These are phyloP conservation scores for Gadopsis bispinosus DNA, from an alignment of 2,797 vertebrate species.

Conservation along the genomic window DNA sequence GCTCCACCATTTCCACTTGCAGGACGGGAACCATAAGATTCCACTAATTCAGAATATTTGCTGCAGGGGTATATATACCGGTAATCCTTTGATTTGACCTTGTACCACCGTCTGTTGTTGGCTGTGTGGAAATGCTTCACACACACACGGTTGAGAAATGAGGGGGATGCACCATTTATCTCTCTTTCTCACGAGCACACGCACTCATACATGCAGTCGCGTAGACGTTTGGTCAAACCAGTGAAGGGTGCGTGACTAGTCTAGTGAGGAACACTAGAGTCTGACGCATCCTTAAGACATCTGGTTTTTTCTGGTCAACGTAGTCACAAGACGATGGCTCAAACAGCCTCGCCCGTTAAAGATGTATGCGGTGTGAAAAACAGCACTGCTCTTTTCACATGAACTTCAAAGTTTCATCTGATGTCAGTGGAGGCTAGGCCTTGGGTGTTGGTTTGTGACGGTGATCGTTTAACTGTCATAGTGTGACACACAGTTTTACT, in stretches of 20 bases:
- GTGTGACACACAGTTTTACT: too few relatives aligned
- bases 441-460: too few relatives aligned
- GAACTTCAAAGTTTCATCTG: neutral
- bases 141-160: slow-evolving; percentile 15
- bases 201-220: neutral
- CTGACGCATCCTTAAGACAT: slow-evolving; percentile 18
- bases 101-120: neutral
- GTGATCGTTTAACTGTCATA: too few relatives aligned
- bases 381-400: neutral
- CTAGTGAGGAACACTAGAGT: neutral
- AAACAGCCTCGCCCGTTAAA: neutral
- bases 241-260: neutral
- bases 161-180: slow-evolving; percentile 23
- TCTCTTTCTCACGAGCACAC: neutral
- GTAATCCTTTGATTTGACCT: slow-evolving; percentile 38
- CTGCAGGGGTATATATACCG: neutral
- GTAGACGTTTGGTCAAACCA: slow-evolving; percentile 1
- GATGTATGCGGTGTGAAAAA: neutral
- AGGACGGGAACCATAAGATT: slow-evolving; percentile 10
- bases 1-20: slow-evolving; percentile 17
- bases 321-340: neutral
- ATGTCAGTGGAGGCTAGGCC: neutral
- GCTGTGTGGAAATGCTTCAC: neutral
- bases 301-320: slow-evolving; percentile 9
- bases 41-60: slow-evolving; percentile 16